phyloP scores from a whole-genome alignment of 2,113 vertebrate genomes.

The Oreochromis spilurus region DNA sequence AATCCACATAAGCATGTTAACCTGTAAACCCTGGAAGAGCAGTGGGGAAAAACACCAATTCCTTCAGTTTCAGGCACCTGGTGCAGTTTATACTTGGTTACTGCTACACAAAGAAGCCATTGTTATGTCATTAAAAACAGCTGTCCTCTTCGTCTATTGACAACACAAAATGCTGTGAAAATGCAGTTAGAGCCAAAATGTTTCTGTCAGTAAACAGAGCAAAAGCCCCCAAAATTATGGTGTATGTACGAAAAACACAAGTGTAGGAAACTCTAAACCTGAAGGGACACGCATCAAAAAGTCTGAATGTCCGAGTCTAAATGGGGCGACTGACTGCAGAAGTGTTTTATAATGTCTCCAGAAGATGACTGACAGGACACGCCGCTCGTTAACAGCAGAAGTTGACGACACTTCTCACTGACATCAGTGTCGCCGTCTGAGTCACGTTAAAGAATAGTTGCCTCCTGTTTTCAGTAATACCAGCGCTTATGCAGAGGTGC shows the following conservation, averaged over 20 bases:
- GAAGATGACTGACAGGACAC: background rate
- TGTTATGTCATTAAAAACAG: background rate
- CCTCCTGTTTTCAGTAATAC: background rate
- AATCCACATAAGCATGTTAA: background rate
- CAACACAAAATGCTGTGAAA: background rate
- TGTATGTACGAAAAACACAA: rapidly evolving
- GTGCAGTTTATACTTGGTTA: background rate
- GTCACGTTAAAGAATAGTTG: background rate
- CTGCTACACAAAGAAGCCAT: background rate
- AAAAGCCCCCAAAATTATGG: rapidly evolving
- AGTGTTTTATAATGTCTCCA: background rate
- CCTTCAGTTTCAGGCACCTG: background rate
- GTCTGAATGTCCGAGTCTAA: background rate
- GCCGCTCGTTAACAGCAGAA: background rate
- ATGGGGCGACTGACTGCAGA: background rate
- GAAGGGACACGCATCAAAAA: background rate
- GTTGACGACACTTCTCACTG: background rate
- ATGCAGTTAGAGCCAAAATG: background rate
- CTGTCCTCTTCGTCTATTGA: background rate
- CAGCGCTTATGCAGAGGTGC: background rate
- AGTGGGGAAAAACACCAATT: background rate
- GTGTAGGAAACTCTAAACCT: background rate
- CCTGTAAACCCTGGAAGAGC: background rate
- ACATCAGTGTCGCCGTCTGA: background rate
- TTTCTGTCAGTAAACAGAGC: background rate